Conservation (phyloP, 2,113 vertebrate species). For the Trachemys scripta region DNA sequence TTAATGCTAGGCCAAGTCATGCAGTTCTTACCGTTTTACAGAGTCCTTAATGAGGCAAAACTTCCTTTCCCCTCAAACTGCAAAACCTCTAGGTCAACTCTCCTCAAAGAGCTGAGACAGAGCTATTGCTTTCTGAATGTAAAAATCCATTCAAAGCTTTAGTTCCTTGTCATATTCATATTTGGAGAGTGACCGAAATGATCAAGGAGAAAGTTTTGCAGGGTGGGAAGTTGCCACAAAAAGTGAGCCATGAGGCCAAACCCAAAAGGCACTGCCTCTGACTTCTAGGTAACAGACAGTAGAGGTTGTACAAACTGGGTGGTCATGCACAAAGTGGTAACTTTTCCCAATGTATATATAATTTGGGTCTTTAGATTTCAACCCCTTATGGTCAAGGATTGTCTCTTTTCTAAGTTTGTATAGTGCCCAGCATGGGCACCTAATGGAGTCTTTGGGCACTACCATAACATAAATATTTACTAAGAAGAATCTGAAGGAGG, state of each 20-base stretch:
- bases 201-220: background rate
- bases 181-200: background rate
- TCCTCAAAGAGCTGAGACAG: background rate
- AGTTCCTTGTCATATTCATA: accelerated
- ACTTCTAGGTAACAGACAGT: background rate
- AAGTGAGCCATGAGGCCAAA: background rate
- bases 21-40: conserved; percentile 1
- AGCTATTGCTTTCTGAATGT: background rate
- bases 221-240: background rate
- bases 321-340: background rate
- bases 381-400: background rate
- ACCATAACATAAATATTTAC: background rate
- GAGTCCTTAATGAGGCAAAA: background rate
- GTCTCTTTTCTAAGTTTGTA: background rate
- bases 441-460: background rate
- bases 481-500: background rate
- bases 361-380: background rate
- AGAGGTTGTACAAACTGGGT: background rate
- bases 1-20: background rate
- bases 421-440: background rate
- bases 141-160: background rate
- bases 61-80: conserved; percentile 18
- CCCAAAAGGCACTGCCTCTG: background rate
- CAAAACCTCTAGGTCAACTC: background rate
- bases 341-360: background rate